phyloP scores from a whole-genome alignment of 2,888 invertebrate genomes.

The Dastarcus helophoroides region DNA sequence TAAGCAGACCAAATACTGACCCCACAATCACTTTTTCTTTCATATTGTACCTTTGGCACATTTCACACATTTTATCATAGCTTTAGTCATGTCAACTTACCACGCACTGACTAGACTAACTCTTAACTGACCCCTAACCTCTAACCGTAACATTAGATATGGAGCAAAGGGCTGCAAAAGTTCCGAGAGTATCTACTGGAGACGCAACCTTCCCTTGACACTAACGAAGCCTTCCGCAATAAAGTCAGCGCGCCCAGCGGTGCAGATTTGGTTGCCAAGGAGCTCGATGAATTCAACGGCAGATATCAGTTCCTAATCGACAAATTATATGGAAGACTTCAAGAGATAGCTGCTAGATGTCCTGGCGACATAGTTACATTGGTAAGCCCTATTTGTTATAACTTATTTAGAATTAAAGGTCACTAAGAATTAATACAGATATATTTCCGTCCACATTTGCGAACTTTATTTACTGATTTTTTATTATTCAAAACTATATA shows the following conservation, averaged over 20 bases:
- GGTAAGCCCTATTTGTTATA: too few species aligned
- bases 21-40: neutral
- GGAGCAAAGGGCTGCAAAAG: constrained; percentile 73
- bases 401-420: too few species aligned
- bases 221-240: constrained; percentile 31
- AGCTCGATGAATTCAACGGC: constrained; percentile 71
- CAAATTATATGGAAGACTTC: constrained; percentile 55
- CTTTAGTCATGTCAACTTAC: constrained; percentile 14
- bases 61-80: constrained; percentile 4
- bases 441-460: too few species aligned
- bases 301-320: constrained; percentile 63
- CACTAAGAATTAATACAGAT: too few species aligned
- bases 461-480: too few species aligned
- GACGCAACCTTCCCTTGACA: constrained; percentile 69
- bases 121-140: constrained; percentile 48
- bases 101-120: constrained; percentile 38
- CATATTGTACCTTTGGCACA: neutral
- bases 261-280: constrained; percentile 63
- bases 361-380: constrained; percentile 64
- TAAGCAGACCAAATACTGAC: too few species aligned
- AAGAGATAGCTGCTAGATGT: constrained; percentile 54
- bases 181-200: constrained; percentile 77
- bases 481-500: too few species aligned
- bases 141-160: constrained; percentile 56
- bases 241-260: constrained; percentile 38